Evolutionary conservation across 1,140 invertebrate genomes (phyloP), one percentile per base, ranked within the genome.

Genomic region (Pseudomyrmex sp.): DNA sequence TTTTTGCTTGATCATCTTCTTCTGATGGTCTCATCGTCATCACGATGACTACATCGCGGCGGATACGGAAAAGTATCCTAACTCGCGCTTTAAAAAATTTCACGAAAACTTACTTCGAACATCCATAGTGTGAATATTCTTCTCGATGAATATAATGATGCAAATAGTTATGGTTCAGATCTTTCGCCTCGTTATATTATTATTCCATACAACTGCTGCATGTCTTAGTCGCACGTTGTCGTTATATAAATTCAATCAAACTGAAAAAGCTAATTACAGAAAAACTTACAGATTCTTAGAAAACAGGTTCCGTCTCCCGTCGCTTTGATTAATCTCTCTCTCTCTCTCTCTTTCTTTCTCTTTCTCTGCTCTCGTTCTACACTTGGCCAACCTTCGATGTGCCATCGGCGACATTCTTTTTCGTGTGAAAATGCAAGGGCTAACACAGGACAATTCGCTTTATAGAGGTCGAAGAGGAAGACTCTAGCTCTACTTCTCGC

Each of bases 241-340:
- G 61, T 35, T 74, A 88, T 88, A 88, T 76, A 86, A 88, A 88
- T 83, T 85, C 79, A 86, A 85, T 86, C 56, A 56, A 89, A 89
- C 80, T 73, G 65, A 88, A 52, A 12, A 89, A 89, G 56, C 87
- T 89, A 89, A 89, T 89, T 89, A 89, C 88, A 89, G 76, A 89
- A 88, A 89, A 88, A 85, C 84, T 89, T 89, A 89, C 82, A 88
- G 35, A 86, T 58, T 84, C 87, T 89, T 89, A 86, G 61, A 87
- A 88, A 89, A 88, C 86, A 88, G 85, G 87, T 66, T 89, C 76
- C 88, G 86, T 68, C 4, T 35, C 70, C 35, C 44, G 65, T 79
- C 44, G 23, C 54, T 83, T 63, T 58, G 61, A 82, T 84, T 59
- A 26, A 66, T 82, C 54, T 58, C 13, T 35, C 35, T 20, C 35